Evolutionary conservation across 2,888 invertebrate genomes (phyloP), one percentile per base, ranked within the genome.

Genomic region (Lysandra bellargus): DNA sequence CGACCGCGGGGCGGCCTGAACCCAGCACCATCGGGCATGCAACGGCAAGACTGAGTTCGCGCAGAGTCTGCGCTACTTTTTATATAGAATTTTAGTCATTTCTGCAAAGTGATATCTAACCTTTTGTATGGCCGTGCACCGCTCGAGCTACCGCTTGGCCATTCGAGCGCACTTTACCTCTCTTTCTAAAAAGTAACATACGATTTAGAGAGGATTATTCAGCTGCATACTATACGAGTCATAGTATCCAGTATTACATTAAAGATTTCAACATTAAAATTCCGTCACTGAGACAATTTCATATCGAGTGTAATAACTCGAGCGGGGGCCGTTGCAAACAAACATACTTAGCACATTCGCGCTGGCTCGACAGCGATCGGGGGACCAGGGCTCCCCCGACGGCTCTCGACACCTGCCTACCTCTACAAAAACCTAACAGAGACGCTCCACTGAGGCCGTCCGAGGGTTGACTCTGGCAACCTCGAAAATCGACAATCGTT

Each of bases 41-140:
- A 76, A 33, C 76, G 76, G 49, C 57, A 17, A 57, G 17, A 12
- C 49, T 30, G 30, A 17, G 76, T 33, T 5, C 5, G 57, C 49
- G 5, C 53, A 76, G 53, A 6, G 57, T 53, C 76, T 30, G 33
- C 4, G 57, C 76, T 33, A 33, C 57, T 76, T 57, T 49, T 57
- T 53, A 57, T 76, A 7, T 57, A 80, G 83, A 83, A 84, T 84
- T 84, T 82, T 83, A 84, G 81, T 81, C 84, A 85, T 86, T 85
- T 84, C 90, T 91, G 69, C 91, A 91, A 89, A 89, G 84, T 81
- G 88, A 87, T 88, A 84, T 92, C 92, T 92, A 92, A 92, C 92
- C 92, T 92, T 92, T 88, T 85, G 81, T 83, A 84, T 85, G 87
- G 87, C 84, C 87, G 85, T 85, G 85, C 83, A 83, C 84, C 83